These are phyloP conservation scores for Sterrhoptilus dennistouni DNA, from an alignment of 2,113 vertebrate species.

Conservation along the genomic window DNA sequence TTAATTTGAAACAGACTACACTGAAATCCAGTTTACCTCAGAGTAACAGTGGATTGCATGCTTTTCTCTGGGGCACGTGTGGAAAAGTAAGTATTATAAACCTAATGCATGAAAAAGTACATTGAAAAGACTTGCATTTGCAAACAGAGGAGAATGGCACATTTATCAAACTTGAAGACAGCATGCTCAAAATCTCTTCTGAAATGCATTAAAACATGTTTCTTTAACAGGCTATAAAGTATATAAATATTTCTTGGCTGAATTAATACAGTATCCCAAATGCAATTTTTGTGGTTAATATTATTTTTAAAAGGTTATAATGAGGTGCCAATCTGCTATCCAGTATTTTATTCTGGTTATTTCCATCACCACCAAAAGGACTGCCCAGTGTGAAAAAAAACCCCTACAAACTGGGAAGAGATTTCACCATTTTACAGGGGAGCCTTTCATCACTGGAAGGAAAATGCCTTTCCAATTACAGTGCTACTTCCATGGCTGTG, in stretches of 20 bases:
- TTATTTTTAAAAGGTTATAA: neutral
- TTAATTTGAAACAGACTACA: conserved; percentile 33
- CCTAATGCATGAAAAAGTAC: neutral
- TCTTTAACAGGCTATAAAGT: neutral
- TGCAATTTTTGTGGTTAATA: neutral
- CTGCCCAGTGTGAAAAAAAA: neutral
- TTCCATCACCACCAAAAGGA: neutral
- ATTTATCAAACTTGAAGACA: neutral
- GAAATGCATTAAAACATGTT: neutral
- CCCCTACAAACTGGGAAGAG: neutral
- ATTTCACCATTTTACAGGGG: neutral
- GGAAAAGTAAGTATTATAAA: neutral
- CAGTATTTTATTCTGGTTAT: neutral
- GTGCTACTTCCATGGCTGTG: no score
- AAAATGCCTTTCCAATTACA: neutral
- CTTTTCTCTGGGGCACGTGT: neutral
- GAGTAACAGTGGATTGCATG: neutral
- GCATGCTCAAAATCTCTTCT: neutral
- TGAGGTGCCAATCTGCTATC: neutral
- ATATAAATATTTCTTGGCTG: neutral
- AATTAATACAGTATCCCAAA: neutral
- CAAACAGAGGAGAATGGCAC: accelerated
- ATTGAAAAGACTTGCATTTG: neutral
- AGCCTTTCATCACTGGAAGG: neutral
- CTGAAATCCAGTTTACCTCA: conserved; percentile 34